Evolutionary conservation across 2,888 invertebrate genomes (phyloP), one percentile per base, ranked within the genome.

Genomic region (Mechanitis messenoides): DNA sequence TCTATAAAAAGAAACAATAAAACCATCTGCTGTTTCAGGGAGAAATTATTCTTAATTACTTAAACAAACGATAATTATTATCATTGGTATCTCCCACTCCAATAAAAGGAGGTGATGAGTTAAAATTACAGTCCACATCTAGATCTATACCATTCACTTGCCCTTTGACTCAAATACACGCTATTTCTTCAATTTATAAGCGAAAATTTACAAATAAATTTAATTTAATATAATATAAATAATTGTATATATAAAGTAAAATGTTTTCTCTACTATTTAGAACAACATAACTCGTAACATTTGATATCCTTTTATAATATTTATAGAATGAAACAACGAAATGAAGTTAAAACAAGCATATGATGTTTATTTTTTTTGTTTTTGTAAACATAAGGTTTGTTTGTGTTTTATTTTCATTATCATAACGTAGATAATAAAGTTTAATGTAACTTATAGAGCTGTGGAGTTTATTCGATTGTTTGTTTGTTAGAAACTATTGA

Each of bases 141-240:
- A 74, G 81, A 82, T 81, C 78, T 62, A 68, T 74, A 74, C 84
- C 86, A 77, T 80, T 87, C 84, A 82, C 87, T 85, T 80, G 86
- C 81, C 80, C 85, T 85, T 80, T 85, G 82, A 76, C 81, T 79
- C 74, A 68, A 70, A 70, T 72, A 68, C 67, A 64, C 62, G 68
- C 65, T 54, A 60, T 35, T 57, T 61, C 65, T 60, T 45, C 50
- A 63, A 66, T 55, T 63, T 31, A 58, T 5, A 6, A 56, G 45
- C n/a, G 6, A 33, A 20, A 20, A 20, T 20, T 50, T 35, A 35
- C 6, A 35, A 35, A 5, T 35, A 35, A 35, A 12, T 28, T 9
- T 31, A n/a, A 28, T 2, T 6, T 50, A 53, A 12, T 58, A 28
- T 50, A 42, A 33, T 33, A 33, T 2, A 11, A 35, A 6, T 6